Percentiles rank a stretch among this genome's conserved stretches.
phyloP scores from a whole-genome alignment of 2,888 invertebrate species.

The Odontothrips loti region DNA sequence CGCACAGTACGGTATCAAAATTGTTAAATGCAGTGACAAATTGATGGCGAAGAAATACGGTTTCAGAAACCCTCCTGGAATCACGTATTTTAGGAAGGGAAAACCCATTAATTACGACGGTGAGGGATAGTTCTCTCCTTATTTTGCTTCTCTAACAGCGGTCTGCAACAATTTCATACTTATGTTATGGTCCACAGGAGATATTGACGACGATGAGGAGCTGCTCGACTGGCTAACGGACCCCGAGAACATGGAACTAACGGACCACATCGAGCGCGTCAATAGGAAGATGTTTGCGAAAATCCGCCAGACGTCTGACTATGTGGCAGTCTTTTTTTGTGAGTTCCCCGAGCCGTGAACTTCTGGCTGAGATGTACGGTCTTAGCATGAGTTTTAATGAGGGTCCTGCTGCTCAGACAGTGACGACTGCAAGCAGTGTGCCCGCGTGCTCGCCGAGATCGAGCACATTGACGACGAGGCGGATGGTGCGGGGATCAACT shows the following conservation, averaged over 20 bases:
- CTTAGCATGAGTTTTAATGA: too few species aligned
- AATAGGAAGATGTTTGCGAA: slow-evolving; percentile 91
- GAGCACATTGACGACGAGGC: slow-evolving; percentile 94
- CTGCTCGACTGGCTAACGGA: slow-evolving; percentile 88
- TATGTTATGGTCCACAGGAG: too few species aligned
- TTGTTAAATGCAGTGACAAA: slow-evolving; percentile 80
- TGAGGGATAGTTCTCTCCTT: too few species aligned
- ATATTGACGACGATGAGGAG: slow-evolving; percentile 84
- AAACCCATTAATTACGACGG: slow-evolving; percentile 87
- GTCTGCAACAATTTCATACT: too few species aligned
- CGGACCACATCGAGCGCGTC: slow-evolving; percentile 86
- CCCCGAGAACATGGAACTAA: slow-evolving; percentile 90
- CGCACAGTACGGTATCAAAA: slow-evolving; percentile 83
- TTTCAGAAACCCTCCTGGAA: slow-evolving; percentile 81
- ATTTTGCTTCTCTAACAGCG: too few species aligned
- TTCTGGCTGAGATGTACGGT: too few species aligned
- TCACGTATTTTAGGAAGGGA: slow-evolving; percentile 82
- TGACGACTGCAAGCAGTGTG: slow-evolving; percentile 92
- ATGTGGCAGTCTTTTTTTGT: slow-evolving; percentile 91
- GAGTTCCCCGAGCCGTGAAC: slow-evolving; percentile 49
- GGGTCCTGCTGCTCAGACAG: slow-evolving; percentile 63
- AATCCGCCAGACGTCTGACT: slow-evolving; percentile 81
- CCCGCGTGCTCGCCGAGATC: slow-evolving; percentile 77
- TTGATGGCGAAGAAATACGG: slow-evolving; percentile 93
- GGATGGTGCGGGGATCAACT: slow-evolving; percentile 83